Base-by-base conservation (phyloP, 2,888 invertebrate species). In the Plagodis pulveraria region DNA sequence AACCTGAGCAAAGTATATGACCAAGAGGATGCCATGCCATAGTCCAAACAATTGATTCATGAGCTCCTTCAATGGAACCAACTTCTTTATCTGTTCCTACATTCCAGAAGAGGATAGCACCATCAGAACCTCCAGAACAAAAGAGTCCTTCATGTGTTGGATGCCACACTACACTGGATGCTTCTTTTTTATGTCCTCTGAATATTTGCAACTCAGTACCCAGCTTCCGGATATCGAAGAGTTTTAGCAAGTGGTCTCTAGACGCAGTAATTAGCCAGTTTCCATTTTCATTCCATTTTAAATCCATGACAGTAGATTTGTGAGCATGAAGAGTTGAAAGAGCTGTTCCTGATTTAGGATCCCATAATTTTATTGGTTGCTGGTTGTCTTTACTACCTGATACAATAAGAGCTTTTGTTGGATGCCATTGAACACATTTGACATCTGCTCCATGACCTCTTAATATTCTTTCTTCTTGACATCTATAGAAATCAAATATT, bases 391-490 rank as follows among this genome's bases (percentile, higher is more conserved):
- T 99, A 84, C 99, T 99, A 11, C 99, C 99, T 2, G 99, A 99
- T 43, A 98, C 98, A 73, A 99, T 96, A 50, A 99, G 94, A 61
- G 97, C 97, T 90, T 99, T 99, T 76, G 98, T 97, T 0, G 99
- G 99, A 93, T 99, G 99, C 99, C 99, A 99, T 86, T 99, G 99
- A 6, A 99, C 99, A 91, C 99, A 99, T 91, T 99, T 99, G 0
- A 99, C 99, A 93, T 99, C 99, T 34, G 99, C 98, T 74, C 99
- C 99, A 84, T 99, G 99, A 71, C 99, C 97, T 93, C 97, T 93
- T 50, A 98, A 93, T 76, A 99, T 97, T 83, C 96, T 95, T 91
- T 99, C 99, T 94, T 99, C 99, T 82, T 97, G 96, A 87, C 98
- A 98, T 74, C 98, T 96, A 84, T 97, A 96, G 93, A 99, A 99